Evolutionary conservation across 2,797 vertebrate genomes (phyloP), one percentile per base, ranked within the genome.

Genomic region (Lagodon rhomboides): DNA sequence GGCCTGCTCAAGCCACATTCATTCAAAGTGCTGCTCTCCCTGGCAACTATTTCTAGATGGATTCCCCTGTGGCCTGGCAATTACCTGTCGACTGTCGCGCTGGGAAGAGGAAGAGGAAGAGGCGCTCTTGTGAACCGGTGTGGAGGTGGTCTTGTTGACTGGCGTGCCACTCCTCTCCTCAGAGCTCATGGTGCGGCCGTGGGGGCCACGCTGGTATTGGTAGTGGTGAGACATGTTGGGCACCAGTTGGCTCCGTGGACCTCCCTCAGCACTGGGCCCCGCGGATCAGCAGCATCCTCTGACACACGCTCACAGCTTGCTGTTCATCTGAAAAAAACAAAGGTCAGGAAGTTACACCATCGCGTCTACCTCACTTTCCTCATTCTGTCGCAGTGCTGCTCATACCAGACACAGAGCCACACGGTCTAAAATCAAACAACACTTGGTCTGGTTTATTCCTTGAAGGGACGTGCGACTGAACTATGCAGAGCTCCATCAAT

Each of bases 41-140:
- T 27, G 16, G 1, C 73, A 79, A 75, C 65, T 62, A 59, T 53
- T 25, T 54, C 55, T 23, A 49, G 68, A 73, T 25, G 23, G 67
- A 60, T 47, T 65, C 62, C 54, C 20, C 25, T 5, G 9, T 18
- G 50, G 18, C n/a, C n/a, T 56, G 47, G 64, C 23, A 61, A 61
- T 95, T 94, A 99, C 98, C 97, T 99, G 98, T 80, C 97, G 96
- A 91, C 97, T 97, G 84, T 99, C 98, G 56, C 97, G 96, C 89
- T 99, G 98, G 77, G 97, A 98, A 0, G 97, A 98, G 0, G 96
- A 96, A 2, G 98, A 98, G 23, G 97, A 98, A 22, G 97, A 99
- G 90, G 95, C 96, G 93, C 97, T 99, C 96, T 97, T 97, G 78
- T 99, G 98, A 70, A 97, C 97, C 2, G 97, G 97, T n/a, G 97